Evolutionary conservation across 2,888 invertebrate species (phyloP).

Genomic region (Epistrophe eligans): DNA sequence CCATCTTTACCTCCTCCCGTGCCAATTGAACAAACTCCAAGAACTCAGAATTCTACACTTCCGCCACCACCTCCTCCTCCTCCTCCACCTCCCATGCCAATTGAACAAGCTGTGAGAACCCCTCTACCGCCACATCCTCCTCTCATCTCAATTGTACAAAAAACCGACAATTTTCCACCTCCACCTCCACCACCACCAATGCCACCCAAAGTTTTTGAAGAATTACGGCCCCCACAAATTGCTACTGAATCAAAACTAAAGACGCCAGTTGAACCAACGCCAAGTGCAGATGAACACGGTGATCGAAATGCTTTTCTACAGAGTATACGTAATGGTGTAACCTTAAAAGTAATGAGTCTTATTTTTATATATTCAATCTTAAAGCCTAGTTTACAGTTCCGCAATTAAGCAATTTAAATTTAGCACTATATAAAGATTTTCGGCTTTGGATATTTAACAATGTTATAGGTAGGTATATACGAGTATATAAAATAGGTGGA

Average conservation of each 20-base stretch:
- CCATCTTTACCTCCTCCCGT: constrained; percentile 65
- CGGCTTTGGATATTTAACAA: too few species aligned
- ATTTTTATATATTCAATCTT: background rate
- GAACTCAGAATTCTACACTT: background rate
- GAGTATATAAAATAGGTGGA: too few species aligned
- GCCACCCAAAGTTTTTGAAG: background rate
- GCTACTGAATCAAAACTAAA: constrained; percentile 50
- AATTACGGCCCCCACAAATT: too few species aligned
- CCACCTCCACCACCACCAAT: constrained; percentile 39
- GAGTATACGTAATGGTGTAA: constrained; percentile 79
- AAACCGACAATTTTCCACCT: background rate
- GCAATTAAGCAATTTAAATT: too few species aligned
- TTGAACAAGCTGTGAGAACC: background rate
- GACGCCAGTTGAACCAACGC: constrained; percentile 31
- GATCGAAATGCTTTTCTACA: constrained; percentile 78
- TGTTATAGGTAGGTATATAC: too few species aligned
- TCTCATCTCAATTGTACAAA: background rate
- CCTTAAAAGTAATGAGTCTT: constrained; percentile 78
- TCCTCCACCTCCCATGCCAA: constrained; percentile 56
- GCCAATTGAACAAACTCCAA: background rate
- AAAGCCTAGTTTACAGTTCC: background rate
- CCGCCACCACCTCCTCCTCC: constrained; percentile 19
- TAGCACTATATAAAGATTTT: too few species aligned
- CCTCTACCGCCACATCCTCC: constrained; percentile 40
- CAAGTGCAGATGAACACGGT: constrained; percentile 64